Evolutionary conservation across 2,113 vertebrate genomes (phyloP).

Genomic region (Anarhynchus alexandrinus): DNA sequence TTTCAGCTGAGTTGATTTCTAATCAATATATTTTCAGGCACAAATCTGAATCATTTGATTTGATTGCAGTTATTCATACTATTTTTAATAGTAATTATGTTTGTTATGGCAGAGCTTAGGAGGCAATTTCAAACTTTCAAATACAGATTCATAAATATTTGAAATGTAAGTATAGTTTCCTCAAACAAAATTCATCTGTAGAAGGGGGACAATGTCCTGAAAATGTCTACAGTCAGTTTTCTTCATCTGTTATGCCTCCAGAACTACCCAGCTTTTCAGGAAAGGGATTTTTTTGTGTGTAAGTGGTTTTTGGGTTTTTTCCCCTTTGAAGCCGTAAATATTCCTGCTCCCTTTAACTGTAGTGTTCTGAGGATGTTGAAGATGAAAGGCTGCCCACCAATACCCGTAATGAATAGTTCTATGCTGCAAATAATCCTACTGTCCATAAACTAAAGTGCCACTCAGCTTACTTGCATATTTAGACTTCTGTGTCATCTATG

Average conservation of each 20-base stretch:
- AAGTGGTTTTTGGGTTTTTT: background rate
- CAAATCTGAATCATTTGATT: background rate
- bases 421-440: background rate
- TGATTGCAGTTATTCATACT: background rate
- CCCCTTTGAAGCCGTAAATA: background rate
- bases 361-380: background rate
- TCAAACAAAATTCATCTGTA: background rate
- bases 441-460: background rate
- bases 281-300: background rate
- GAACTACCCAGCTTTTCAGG: background rate
- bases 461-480: background rate
- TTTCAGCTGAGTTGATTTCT: background rate
- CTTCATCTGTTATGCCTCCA: background rate
- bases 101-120: background rate
- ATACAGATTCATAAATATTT: background rate
- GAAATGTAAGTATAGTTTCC: background rate
- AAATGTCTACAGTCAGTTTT: background rate
- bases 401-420: background rate
- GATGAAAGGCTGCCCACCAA: background rate
- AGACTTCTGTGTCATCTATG: background rate
- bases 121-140: background rate
- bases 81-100: background rate
- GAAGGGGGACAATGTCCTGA: background rate
- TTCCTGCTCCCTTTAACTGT: background rate
- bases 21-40: background rate